Base-by-base conservation (phyloP, 2,797 vertebrate genomes). In the Epinephelus coioides region DNA sequence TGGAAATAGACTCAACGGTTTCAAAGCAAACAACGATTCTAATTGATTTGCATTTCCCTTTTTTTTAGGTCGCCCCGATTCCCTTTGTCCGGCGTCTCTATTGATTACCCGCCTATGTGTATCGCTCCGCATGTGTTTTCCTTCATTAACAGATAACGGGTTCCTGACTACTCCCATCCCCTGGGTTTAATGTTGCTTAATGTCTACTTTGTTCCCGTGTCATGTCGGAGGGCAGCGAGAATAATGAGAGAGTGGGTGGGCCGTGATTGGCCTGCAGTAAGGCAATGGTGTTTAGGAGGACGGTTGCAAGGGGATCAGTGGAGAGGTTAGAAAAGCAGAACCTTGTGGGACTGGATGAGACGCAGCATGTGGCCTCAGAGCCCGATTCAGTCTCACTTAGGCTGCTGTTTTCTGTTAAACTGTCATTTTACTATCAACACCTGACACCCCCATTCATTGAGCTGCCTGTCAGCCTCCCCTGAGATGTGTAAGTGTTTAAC, bases 141-240 rank as follows among this genome's bases (percentile, higher is more conserved):
- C 97, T 98, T 99, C 98, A 99, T 99, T 99, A 98, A 96, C 95
- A 96, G 97, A 99, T 99, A 99, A 99, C 98, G 97, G 97, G 97
- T 96, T 97, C 96, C 98, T 99, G 98, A 99, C 99, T 97, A 98
- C 98, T 97, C 96, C 97, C 96, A 96, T 98, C 97, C 96, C 40
- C 93, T 81, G 95, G 96, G 96, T 97, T 97, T 99, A 99, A 99
- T 98, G 97, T 98, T 96, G 97, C 96, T 97, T 99, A 99, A 99
- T 98, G 97, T 98, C 97, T 97, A 98, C 98, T 99, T 99, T 99
- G 98, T 99, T 97, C 97, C 96, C 96, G 95, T 98, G 97, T 98
- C 97, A 97, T 98, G 97, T 97, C 97, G 96, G 95, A 97, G 97
- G 97, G 97, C 95, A 97, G 96, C 93, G 88, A 93, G 95, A 91